Percentiles rank a stretch among this genome's conserved stretches.
These are phyloP conservation scores for Gari tellinella DNA, from an alignment of 2,888 invertebrate species.

Conservation along the genomic window DNA sequence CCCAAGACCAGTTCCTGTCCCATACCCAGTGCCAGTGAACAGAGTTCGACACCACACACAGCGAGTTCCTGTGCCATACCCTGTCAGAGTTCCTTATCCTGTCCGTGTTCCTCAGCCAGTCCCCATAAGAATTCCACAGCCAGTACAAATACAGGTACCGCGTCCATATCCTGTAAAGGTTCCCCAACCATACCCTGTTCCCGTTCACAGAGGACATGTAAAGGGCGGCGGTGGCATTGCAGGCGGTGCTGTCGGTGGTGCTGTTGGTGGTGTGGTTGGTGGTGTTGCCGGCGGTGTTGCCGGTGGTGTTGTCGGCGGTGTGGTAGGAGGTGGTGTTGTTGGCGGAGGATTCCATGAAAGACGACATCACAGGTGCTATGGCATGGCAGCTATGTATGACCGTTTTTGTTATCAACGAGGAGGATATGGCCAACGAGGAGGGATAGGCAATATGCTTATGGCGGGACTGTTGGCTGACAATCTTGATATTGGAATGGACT, in stretches of 20 bases:
- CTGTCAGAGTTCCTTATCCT: slow-evolving; percentile 45
- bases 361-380: too few species aligned
- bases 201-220: background rate
- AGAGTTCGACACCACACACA: slow-evolving; percentile 14
- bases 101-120: slow-evolving; percentile 27
- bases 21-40: slow-evolving; percentile 12
- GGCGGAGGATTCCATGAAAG: too few species aligned
- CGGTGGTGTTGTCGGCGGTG: slow-evolving; percentile 1
- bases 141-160: slow-evolving; percentile 36
- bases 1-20: slow-evolving; percentile 10
- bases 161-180: slow-evolving; percentile 45
- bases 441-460: slow-evolving; percentile 19
- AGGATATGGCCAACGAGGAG: slow-evolving; percentile 1
- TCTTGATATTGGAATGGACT: slow-evolving; percentile 33
- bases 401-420: background rate
- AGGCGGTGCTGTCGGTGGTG: background rate
- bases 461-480: slow-evolving; percentile 13
- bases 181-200: slow-evolving; percentile 42
- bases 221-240: background rate
- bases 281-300: background rate
- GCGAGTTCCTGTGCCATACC: slow-evolving; percentile 44
- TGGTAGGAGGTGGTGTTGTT: background rate
- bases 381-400: too few species aligned
- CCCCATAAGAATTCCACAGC: slow-evolving; percentile 36
- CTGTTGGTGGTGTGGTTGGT: slow-evolving; percentile 7